phyloP scores from a whole-genome alignment of 2,113 vertebrate genomes.

The Centrocercus urophasianus region DNA sequence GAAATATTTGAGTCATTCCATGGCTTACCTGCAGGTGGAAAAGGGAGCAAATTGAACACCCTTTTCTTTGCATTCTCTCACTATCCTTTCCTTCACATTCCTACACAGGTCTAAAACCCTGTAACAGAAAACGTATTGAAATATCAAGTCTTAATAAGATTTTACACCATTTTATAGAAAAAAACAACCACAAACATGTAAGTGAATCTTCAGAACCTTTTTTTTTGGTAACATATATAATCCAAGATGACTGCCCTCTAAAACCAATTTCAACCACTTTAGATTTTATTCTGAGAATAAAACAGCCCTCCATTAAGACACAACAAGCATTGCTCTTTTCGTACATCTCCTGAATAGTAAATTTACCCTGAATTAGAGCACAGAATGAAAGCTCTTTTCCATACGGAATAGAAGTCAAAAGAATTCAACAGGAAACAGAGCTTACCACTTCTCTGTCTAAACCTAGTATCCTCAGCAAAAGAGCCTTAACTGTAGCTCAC shows the following conservation, averaged over 20 bases:
- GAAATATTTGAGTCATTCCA: not conserved
- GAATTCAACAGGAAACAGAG: not conserved
- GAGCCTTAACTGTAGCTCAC: not conserved
- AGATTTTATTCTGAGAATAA: not conserved
- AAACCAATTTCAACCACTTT: not conserved
- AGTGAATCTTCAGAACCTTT: not conserved
- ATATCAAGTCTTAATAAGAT: not conserved
- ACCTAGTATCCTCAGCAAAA: not conserved
- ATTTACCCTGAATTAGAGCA: not conserved
- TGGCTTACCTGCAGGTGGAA: conserved; percentile 91
- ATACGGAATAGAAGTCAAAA: not conserved
- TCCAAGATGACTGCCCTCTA: not conserved
- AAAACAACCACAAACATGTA: not conserved
- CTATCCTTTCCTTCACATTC: conserved; percentile 95
- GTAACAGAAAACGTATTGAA: conserved; percentile 45
- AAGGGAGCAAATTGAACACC: conserved; percentile 95
- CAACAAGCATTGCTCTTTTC: not conserved
- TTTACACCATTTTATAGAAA: not conserved
- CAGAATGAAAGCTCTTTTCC: not conserved
- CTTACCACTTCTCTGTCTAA: not conserved
- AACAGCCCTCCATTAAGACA: not conserved
- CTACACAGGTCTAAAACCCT: conserved; percentile 97
- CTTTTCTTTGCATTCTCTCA: conserved; percentile 93
- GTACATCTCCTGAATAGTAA: not conserved
- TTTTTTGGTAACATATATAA: not conserved